These are phyloP conservation scores for Diorhabda sublineata DNA, from an alignment of 1,140 invertebrate species.

Conservation along the genomic window DNA sequence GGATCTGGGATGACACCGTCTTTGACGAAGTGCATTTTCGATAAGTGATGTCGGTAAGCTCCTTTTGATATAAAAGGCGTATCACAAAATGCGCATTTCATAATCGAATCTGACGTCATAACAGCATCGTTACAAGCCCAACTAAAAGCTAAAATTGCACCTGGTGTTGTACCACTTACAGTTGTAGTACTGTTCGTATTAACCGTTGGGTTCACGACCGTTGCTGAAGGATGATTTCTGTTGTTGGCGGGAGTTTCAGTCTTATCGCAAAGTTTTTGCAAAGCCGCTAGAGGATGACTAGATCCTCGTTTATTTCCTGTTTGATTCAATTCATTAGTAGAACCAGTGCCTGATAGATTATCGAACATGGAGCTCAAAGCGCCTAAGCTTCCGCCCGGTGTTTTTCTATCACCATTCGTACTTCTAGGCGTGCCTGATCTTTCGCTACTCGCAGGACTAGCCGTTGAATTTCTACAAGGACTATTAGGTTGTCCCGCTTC, in stretches of 20 bases:
- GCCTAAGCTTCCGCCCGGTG: constrained; percentile 62
- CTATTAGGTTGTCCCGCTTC: constrained; percentile 49
- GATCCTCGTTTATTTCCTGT: constrained; percentile 58
- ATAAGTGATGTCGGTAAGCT: constrained; percentile 92
- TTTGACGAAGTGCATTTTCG: constrained; percentile 95
- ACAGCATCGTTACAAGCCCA: constrained; percentile 92
- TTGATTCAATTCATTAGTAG: constrained; percentile 48
- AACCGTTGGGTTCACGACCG: constrained; percentile 29
- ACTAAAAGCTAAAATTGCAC: constrained; percentile 84
- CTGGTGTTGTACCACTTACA: constrained; percentile 58
- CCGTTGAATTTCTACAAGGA: constrained; percentile 58
- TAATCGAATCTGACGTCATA: constrained; percentile 77
- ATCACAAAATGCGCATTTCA: constrained; percentile 96
- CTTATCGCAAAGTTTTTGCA: constrained; percentile 93
- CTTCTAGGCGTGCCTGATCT: constrained; percentile 65
- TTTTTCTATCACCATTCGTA: constrained; percentile 57
- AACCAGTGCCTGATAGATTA: constrained; percentile 62
- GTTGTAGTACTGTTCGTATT: constrained; percentile 31
- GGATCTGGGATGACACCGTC: constrained; percentile 78
- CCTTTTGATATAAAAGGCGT: constrained; percentile 95
- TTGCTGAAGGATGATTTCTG: constrained; percentile 41
- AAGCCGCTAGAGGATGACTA: constrained; percentile 83
- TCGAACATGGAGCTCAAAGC: constrained; percentile 88
- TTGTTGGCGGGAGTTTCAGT: constrained; percentile 68
- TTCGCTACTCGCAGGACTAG: constrained; percentile 68